These are phyloP conservation scores for Sarotherodon lohbergeri DNA, from an alignment of 2,113 vertebrate species.

Conservation along the genomic window DNA sequence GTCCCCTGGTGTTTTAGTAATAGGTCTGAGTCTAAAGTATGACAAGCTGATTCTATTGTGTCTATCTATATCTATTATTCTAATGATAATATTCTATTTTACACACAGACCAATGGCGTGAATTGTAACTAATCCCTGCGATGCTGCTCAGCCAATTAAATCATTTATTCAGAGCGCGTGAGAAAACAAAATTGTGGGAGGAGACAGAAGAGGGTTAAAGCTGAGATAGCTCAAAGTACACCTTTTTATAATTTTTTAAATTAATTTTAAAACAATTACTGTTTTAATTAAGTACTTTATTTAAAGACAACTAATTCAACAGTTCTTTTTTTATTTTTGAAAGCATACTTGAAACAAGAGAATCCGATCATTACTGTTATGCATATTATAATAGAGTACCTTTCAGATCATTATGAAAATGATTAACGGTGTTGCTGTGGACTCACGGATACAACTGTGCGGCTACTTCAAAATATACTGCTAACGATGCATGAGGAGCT, in stretches of 20 bases:
- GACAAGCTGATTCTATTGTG: background rate
- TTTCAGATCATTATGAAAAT: background rate
- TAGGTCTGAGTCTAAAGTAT: background rate
- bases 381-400: background rate
- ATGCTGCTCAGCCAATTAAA: background rate
- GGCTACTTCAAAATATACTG: background rate
- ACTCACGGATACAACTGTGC: background rate
- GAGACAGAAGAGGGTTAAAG: background rate
- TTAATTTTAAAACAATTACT: background rate
- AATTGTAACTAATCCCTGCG: rapidly evolving
- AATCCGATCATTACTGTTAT: background rate
- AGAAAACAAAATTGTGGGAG: background rate
- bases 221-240: rapidly evolving
- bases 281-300: background rate
- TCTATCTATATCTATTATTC: background rate
- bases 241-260: background rate
- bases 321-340: background rate
- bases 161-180: background rate
- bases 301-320: background rate
- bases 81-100: background rate
- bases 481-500: background rate
- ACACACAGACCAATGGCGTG: background rate
- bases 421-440: background rate
- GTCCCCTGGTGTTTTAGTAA: background rate
- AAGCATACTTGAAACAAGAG: background rate